phyloP scores from a whole-genome alignment of 2,888 invertebrate species.

The Drosophila nr. perissopoda region DNA sequence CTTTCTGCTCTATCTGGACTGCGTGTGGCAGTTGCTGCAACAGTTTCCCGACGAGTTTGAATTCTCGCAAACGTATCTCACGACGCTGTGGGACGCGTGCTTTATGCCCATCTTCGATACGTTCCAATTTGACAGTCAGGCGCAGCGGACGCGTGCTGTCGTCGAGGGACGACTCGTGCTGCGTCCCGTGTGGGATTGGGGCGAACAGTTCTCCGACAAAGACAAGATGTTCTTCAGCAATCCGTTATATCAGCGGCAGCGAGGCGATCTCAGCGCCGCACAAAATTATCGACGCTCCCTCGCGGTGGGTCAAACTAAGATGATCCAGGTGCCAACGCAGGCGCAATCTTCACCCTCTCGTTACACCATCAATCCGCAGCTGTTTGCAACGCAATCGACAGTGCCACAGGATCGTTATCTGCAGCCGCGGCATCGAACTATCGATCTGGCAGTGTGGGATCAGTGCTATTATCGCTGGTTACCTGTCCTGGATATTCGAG shows the following conservation, averaged over 20 bases:
- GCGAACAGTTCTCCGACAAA: slow-evolving; percentile 92
- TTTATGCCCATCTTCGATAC: slow-evolving; percentile 96
- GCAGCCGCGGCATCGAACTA: slow-evolving; percentile 86
- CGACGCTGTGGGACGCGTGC: slow-evolving; percentile 95
- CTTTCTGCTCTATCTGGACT: slow-evolving; percentile 96
- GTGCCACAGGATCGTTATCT: slow-evolving; percentile 84
- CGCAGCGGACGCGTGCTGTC: slow-evolving; percentile 89
- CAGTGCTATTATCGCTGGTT: slow-evolving; percentile 97
- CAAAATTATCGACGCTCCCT: slow-evolving; percentile 81
- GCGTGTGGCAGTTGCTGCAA: slow-evolving; percentile 95
- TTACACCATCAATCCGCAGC: slow-evolving; percentile 81
- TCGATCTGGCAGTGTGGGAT: slow-evolving; percentile 91
- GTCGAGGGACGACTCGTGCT: slow-evolving; percentile 86
- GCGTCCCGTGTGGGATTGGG: slow-evolving; percentile 96
- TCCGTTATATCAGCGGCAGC: slow-evolving; percentile 88
- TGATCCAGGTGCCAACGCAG: slow-evolving; percentile 59
- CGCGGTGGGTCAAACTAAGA: slow-evolving; percentile 61
- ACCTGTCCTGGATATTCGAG: slow-evolving; percentile 89
- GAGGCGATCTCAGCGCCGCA: slow-evolving; percentile 61
- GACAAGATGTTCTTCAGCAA: slow-evolving; percentile 94
- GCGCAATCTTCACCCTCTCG: slow-evolving; percentile 56
- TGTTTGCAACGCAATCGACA: slow-evolving; percentile 82
- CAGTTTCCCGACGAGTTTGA: slow-evolving; percentile 96
- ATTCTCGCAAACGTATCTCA: slow-evolving; percentile 96
- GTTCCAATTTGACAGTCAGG: slow-evolving; percentile 95